Evolutionary conservation across 2,797 vertebrate genomes (phyloP).

Genomic region (Antrozous pallidus): DNA sequence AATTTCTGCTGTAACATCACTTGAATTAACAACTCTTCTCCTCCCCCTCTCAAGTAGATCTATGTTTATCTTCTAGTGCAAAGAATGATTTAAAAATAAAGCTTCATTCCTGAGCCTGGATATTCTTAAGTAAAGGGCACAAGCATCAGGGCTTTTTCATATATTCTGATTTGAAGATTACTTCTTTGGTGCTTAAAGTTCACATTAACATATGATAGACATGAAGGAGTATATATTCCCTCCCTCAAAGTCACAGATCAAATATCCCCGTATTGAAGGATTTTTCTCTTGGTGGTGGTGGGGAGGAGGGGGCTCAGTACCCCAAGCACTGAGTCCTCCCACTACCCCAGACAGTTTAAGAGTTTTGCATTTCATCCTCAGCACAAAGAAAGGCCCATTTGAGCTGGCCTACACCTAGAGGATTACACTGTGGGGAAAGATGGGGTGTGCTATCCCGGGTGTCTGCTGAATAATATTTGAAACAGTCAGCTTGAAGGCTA

Average conservation of each 20-base stretch:
- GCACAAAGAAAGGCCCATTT: background rate
- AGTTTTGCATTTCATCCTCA: background rate
- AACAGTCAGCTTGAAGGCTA: background rate
- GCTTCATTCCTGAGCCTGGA: constrained; percentile 60
- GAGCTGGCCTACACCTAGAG: background rate
- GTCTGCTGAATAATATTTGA: background rate
- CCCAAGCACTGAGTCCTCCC: background rate
- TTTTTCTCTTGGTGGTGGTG: background rate
- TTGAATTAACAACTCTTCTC: constrained; percentile 34
- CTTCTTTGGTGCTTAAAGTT: constrained; percentile 76
- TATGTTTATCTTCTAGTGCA: constrained; percentile 70
- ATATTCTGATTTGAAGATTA: constrained; percentile 72
- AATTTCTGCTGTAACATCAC: background rate
- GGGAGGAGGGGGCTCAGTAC: background rate
- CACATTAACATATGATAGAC: constrained; percentile 78
- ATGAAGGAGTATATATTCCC: constrained; percentile 36
- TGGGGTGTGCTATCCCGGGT: background rate
- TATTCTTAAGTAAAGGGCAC: constrained; percentile 77
- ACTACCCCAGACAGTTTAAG: background rate
- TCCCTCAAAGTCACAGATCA: constrained; percentile 60
- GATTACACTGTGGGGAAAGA: background rate
- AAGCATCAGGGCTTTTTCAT: constrained; percentile 39
- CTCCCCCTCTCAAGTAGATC: constrained; percentile 1
- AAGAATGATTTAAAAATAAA: constrained; percentile 75
- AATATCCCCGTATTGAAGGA: constrained; percentile 17